Base-by-base conservation (phyloP, 2,113 vertebrate genomes). In the Cololabis saira region DNA sequence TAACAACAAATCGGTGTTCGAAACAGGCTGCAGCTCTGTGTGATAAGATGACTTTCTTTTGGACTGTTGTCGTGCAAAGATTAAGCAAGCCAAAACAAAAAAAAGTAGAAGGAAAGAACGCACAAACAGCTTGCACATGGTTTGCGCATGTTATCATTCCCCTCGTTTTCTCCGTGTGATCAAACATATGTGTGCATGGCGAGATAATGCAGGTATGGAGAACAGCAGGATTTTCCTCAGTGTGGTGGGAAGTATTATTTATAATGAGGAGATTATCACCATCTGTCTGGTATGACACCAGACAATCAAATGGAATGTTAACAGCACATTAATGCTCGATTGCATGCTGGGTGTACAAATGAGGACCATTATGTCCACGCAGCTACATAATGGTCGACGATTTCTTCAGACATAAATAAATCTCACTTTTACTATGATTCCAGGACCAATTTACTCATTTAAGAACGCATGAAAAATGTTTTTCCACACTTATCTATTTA, bases 181-280 rank as follows among this genome's bases (percentile, higher is more conserved):
- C 33, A 11, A 37, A 17, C 17, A 47, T 17, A 47, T 60, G 55
- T 54, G 48, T 57, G 40, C 62, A 75, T 64, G 62, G 45, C 60
- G 45, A 21, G 67, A 53, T 48, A 3, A 41, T 66, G 15, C 10
- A 67, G 33, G 10, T 17, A 44, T 37, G 53, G n/a, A 61, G 47
- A 47, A 55, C 67, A 67, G 48, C 1, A 45, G 64, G 59, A 63
- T 71, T 76, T 79, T 67, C 30, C 55, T 54, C 59, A 30, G 22
- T n/a, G 27, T 2, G 41, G 18, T 15, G 52, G 56, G 33, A 37
- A 63, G 52, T 64, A 53, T 61, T 52, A n/a, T 64, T 66, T 68
- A 27, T 83, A 79, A 85, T 79, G 77, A 78, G 71, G 65, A 37
- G 33, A 37, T 37, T 37, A 37, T 37, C 44, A 33, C 68, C 77